Conservation (phyloP, 2,888 invertebrate genomes). For the Anaspis maculata region DNA sequence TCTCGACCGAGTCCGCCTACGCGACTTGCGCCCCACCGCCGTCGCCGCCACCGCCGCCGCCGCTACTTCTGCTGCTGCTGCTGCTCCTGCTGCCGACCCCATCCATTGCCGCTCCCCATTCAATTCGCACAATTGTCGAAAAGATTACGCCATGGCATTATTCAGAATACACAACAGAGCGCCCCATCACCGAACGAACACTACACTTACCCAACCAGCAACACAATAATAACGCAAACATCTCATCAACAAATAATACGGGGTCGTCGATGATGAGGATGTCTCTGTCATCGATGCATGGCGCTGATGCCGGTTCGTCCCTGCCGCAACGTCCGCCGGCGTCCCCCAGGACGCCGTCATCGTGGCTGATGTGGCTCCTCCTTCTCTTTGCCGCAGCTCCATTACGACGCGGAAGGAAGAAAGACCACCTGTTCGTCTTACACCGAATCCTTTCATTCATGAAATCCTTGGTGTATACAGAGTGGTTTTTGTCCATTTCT, state of each 20-base stretch:
- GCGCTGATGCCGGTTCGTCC: constrained; percentile 2
- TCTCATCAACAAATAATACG: constrained; percentile 1
- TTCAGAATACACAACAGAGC: constrained; percentile 4
- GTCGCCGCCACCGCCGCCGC: constrained; percentile 20
- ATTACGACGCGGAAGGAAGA: constrained; percentile 7
- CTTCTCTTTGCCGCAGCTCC: too few species aligned
- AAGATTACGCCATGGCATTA: constrained; percentile 17
- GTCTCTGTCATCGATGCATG: too few species aligned
- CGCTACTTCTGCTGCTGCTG: constrained; percentile 21
- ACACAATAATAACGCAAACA: background rate
- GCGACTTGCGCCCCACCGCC: constrained; percentile 24
- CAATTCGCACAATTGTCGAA: constrained; percentile 27
- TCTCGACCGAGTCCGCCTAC: constrained; percentile 34
- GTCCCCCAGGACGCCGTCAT: too few species aligned
- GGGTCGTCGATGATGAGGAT: too few species aligned
- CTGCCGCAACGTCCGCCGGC: background rate
- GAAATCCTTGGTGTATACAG: too few species aligned
- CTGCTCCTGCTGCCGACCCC: too few species aligned
- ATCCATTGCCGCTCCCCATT: constrained; percentile 34
- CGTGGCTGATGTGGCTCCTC: too few species aligned
- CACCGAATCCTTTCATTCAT: constrained; percentile 10
- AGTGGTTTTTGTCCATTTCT: too few species aligned
- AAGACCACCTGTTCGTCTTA: constrained; percentile 14
- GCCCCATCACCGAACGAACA: background rate
- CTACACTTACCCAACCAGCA: background rate